Evolutionary conservation across 2,888 invertebrate species (phyloP), one percentile per base, ranked within the genome.

Genomic region (Chloroclystis v-ata): DNA sequence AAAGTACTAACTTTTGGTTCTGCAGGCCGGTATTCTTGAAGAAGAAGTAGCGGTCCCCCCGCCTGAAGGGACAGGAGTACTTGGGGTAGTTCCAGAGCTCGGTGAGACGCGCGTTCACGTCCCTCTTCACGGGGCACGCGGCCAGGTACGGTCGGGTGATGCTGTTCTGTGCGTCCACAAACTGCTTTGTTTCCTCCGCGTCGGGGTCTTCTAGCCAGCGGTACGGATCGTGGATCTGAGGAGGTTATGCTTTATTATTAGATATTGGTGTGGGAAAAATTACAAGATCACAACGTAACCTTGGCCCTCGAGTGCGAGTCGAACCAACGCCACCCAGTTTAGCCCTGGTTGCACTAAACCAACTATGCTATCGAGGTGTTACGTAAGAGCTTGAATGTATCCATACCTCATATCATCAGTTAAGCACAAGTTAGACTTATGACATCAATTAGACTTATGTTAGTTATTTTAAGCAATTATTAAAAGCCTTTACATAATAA

Each of bases 121-220:
- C 91, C 7, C 91, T 84, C 71, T 94, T 93, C 37, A 91, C 90
- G 0, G 92, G 89, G 65, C 95, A 97, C 12, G 89, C 90, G 63
- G 95, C 91, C 13, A 99, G 83, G 81, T 92, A 98, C 0, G 97
- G 97, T 54, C 90, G 87, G 5, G 97, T 96, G 33, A 99, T 90
- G 32, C 91, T 91, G 89, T 99, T 99, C 80, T 99, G 95, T 20
- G 92, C 93, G 46, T 96, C 94, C 13, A 99, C 96, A 85, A 95
- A 99, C 44, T 91, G 89, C 77, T 95, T 93, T 1, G 98, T 98
- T 78, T 98, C 97, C 49, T 93, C 91, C 0, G 95, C 90, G 79
- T 98, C 97, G 0, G 98, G 97, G 82, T 99, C 96, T 79, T 99
- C 99, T 48, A 99, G 81, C 97, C 98, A 99, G 45, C 98, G 92